A percentile compares a stretch with the other conserved stretches of the same genome.
Evolutionary conservation across 2,797 vertebrate genomes (phyloP).

Genomic region (Sarcoramphus papa): DNA sequence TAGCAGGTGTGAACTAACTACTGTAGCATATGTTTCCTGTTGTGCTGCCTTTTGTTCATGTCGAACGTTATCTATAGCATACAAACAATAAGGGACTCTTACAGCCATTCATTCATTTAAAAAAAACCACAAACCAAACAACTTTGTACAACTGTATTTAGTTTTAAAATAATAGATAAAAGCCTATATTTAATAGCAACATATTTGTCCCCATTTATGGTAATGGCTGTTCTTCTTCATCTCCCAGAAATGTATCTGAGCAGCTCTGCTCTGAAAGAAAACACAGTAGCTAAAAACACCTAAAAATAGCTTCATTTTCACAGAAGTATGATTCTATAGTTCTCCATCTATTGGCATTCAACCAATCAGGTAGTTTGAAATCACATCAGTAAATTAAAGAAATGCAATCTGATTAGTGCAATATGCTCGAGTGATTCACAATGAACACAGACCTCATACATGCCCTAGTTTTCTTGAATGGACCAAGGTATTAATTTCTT

Average conservation of each 20-base stretch:
- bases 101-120: neutral
- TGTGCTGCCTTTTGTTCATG: conserved; percentile 1
- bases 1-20: conserved; percentile 44
- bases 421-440: neutral
- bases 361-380: neutral
- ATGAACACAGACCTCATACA: neutral
- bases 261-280: neutral
- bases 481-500: neutral
- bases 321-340: neutral
- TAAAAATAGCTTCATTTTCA: neutral
- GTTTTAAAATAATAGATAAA: neutral
- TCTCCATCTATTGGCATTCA: neutral
- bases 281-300: neutral
- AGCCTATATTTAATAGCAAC: neutral
- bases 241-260: neutral
- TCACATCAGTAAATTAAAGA: conserved; percentile 8
- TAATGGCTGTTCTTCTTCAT: neutral
- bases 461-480: conserved; percentile 20
- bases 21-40: conserved; percentile 24
- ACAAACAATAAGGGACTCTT: neutral
- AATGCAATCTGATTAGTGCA: conserved; percentile 30
- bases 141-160: neutral
- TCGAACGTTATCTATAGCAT: neutral
- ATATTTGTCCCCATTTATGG: neutral
- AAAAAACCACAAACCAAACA: neutral